phyloP scores from a whole-genome alignment of 92 coral and sea anemone genomes.

The Paragorgia papillata region DNA sequence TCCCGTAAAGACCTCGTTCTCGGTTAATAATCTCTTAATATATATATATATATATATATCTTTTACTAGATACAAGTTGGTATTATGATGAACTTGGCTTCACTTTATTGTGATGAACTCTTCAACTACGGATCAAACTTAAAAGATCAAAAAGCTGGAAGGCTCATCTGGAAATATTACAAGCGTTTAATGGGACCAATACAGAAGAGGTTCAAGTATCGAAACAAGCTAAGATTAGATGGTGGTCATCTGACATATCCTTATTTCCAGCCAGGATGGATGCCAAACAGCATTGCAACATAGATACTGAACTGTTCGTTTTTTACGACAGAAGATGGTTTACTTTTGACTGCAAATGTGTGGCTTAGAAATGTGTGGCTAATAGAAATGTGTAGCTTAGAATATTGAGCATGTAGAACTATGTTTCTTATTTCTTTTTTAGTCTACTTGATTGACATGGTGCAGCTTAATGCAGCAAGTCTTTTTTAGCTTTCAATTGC shows the following conservation, averaged over 20 bases:
- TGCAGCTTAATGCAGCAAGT: too few species aligned
- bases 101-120: slow-evolving; percentile 59
- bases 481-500: too few species aligned
- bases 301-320: neutral
- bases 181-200: slow-evolving; percentile 27
- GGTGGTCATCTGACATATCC: slow-evolving; percentile 58
- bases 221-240: slow-evolving; percentile 45
- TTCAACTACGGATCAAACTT: slow-evolving; percentile 61
- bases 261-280: slow-evolving; percentile 59
- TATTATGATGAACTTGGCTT: slow-evolving; percentile 36
- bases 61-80: slow-evolving; percentile 47
- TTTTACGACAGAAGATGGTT: neutral
- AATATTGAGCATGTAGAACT: too few species aligned
- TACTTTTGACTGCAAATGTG: too few species aligned
- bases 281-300: slow-evolving; percentile 63
- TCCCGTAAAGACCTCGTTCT: too few species aligned
- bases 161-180: slow-evolving; percentile 28
- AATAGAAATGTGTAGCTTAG: too few species aligned
- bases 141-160: slow-evolving; percentile 38
- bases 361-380: too few species aligned
- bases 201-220: slow-evolving; percentile 12
- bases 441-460: too few species aligned
- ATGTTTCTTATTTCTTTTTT: too few species aligned
- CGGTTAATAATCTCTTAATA: too few species aligned
- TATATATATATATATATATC: too few species aligned